Conservation (phyloP, 2,113 vertebrate species). For the Leptobrachium leishanense region DNA sequence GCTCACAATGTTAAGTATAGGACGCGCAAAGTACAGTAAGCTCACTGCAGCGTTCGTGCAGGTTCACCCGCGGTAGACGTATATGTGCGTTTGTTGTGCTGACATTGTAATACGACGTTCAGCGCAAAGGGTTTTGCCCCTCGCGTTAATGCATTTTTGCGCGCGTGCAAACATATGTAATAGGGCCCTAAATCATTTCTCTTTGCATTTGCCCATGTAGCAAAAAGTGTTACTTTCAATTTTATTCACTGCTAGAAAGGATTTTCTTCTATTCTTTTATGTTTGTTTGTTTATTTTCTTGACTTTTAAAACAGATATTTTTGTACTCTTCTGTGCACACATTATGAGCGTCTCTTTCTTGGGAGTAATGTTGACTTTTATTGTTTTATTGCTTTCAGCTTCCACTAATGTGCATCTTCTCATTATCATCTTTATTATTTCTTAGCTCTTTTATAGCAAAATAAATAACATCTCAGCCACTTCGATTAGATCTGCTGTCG, state of each 20-base stretch:
- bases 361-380: neutral
- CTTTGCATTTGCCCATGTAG: neutral
- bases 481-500: neutral
- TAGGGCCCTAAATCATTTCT: neutral
- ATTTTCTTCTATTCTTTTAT: neutral
- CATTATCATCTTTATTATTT: neutral
- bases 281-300: too few relatives aligned
- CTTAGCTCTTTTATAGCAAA: neutral
- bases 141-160: too few relatives aligned
- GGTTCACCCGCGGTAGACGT: too few relatives aligned
- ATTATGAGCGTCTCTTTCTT: neutral
- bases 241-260: neutral
- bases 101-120: too few relatives aligned
- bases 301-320: neutral
- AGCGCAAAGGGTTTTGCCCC: too few relatives aligned
- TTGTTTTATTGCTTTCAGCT: neutral
- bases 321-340: neutral
- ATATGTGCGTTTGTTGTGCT: too few relatives aligned
- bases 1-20: too few relatives aligned
- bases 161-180: too few relatives aligned
- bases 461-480: slow-evolving; percentile 1
- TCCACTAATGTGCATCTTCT: neutral
- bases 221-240: neutral
- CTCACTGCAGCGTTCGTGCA: too few relatives aligned
- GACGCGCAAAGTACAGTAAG: too few relatives aligned